Conservation (phyloP, 1,140 invertebrate genomes). For the Chironomus tepperi region DNA sequence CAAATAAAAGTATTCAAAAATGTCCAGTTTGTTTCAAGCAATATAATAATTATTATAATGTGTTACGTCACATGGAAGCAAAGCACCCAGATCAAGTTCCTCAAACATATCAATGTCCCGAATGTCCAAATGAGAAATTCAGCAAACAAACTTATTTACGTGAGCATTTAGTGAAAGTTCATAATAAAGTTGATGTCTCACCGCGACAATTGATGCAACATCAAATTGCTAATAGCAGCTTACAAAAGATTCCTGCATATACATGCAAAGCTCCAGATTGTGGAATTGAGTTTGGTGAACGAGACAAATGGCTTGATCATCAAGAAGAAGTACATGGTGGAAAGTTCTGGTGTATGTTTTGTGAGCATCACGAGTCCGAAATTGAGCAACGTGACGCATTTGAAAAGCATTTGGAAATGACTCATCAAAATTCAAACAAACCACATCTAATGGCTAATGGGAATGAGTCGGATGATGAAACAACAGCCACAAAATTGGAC, state of each 20-base stretch:
- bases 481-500: background rate
- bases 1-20: slow-evolving; percentile 29
- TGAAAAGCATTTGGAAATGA: slow-evolving; percentile 24
- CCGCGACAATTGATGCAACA: background rate
- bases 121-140: slow-evolving; percentile 29
- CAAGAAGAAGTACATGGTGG: slow-evolving; percentile 16
- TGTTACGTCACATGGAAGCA: slow-evolving; percentile 39
- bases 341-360: slow-evolving; percentile 20
- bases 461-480: background rate
- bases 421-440: background rate
- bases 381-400: slow-evolving; percentile 11
- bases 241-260: background rate
- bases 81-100: slow-evolving; percentile 40
- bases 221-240: background rate
- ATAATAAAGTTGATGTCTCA: slow-evolving; percentile 27
- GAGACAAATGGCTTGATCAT: slow-evolving; percentile 33
- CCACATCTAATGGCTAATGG: background rate
- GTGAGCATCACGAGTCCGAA: background rate
- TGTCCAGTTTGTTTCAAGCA: slow-evolving; percentile 39
- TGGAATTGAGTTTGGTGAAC: slow-evolving; percentile 37
- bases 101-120: slow-evolving; percentile 38
- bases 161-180: slow-evolving; percentile 38
- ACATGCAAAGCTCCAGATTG: slow-evolving; percentile 27
- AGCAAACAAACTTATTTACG: slow-evolving; percentile 34
- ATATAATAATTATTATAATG: slow-evolving; percentile 41